Percentiles rank a stretch among this genome's conserved stretches.
phyloP scores from a whole-genome alignment of 2,797 vertebrate species.

The Lithobates sylvaticus region DNA sequence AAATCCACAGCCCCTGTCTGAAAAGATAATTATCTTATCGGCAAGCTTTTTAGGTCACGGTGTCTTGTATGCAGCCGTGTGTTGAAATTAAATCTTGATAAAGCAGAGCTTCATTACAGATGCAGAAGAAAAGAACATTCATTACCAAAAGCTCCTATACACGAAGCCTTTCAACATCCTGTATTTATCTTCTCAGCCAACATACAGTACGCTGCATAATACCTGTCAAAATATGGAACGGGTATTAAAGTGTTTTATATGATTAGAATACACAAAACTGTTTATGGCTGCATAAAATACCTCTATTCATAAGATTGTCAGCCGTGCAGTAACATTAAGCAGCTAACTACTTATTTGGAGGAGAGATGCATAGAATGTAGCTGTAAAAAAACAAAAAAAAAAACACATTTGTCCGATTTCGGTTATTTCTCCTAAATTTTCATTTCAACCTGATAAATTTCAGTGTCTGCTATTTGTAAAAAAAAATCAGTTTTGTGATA shows the following conservation, averaged over 20 bases:
- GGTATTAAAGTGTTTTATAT: constrained; percentile 10
- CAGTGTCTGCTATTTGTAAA: too few relatives aligned
- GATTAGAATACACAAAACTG: not conserved
- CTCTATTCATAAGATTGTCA: not conserved
- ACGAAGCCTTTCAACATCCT: constrained; percentile 1
- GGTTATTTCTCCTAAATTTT: too few relatives aligned
- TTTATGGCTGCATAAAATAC: constrained; percentile 5
- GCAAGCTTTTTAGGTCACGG: constrained; percentile 40
- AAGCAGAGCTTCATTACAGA: constrained; percentile 39
- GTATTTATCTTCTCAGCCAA: constrained; percentile 21
- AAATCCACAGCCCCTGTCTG: constrained; percentile 12
- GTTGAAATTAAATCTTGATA: constrained; percentile 53
- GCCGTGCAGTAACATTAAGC: not conserved
- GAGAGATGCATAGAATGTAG: too few relatives aligned
- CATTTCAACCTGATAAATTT: too few relatives aligned
- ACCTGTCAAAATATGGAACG: constrained; percentile 21
- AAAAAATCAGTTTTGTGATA: too few relatives aligned
- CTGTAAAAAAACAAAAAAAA: too few relatives aligned
- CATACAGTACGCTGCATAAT: not conserved
- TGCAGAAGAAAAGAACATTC: constrained; percentile 44
- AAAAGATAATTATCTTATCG: constrained; percentile 40
- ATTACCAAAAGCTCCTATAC: constrained; percentile 28
- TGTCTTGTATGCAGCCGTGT: constrained; percentile 8
- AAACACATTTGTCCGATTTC: too few relatives aligned
- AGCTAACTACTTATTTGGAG: not conserved